Evolutionary conservation across 2,113 vertebrate genomes (phyloP).

Genomic region (Sapajus apella): DNA sequence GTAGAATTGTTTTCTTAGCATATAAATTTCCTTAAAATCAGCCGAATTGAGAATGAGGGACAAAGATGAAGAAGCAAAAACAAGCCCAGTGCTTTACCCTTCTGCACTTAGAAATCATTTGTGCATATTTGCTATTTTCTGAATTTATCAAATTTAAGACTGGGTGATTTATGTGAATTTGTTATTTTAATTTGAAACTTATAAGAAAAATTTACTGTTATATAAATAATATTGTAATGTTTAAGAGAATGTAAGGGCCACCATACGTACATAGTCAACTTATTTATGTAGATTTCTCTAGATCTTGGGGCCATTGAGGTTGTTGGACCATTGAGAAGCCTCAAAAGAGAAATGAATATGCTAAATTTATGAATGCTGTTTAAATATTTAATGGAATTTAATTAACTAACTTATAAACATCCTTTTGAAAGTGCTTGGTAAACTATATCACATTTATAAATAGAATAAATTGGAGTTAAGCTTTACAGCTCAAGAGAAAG

Average conservation of each 20-base stretch:
- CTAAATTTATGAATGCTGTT: background rate
- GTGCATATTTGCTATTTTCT: background rate
- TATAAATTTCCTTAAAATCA: background rate
- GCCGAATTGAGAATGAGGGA: background rate
- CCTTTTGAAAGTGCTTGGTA: background rate
- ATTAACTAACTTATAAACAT: background rate
- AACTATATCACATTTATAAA: background rate
- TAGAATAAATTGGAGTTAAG: slow-evolving; percentile 24
- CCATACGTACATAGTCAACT: background rate
- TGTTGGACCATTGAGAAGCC: background rate
- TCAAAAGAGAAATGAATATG: background rate
- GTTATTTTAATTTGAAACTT: background rate
- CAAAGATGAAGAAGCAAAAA: background rate
- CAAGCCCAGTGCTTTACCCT: background rate
- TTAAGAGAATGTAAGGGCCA: background rate
- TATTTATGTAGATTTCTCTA: background rate
- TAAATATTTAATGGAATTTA: slow-evolving; percentile 24
- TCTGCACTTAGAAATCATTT: background rate
- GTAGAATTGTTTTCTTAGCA: background rate
- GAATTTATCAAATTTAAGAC: background rate
- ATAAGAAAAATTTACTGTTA: background rate
- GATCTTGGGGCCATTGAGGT: background rate
- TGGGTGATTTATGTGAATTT: background rate
- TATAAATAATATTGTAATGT: background rate
- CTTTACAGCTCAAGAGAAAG: background rate